Base-by-base conservation (phyloP, 2,888 invertebrate species). In the Lycophotia porphyrea region DNA sequence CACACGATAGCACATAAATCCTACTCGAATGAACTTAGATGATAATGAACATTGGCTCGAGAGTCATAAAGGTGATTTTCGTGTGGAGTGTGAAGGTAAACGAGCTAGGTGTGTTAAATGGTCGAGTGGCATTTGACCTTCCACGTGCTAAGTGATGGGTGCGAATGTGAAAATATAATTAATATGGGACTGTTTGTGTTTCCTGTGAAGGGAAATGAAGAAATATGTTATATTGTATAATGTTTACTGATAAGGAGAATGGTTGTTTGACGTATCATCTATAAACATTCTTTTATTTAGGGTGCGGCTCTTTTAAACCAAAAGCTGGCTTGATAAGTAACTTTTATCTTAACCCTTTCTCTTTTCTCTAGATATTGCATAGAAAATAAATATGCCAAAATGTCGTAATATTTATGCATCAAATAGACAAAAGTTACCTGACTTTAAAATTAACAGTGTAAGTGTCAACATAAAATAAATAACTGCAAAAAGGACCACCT, bases 1-100 rank as follows among this genome's bases (percentile, higher is more conserved):
- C 76, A 85, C 82, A 55, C 65, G 64, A 74, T 68, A 70, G 27
- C 71, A 27, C 81, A 74, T 81, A 74, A 82, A 77, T 76, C 64
- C 61, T 47, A 39, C 60, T 44, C 5, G 4, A 24, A 18, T 8
- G n/a, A 42, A 66, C 39, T 58, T 70, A 74, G 31, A 13, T 47
- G 58, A 73, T 60, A 47, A 47, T 74, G 58, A 58, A 60, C 73
- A 73, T 61, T 34, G n/a, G 5, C 0, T 2, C 8, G n/a, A 0
- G 15, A 5, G 18, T 47, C 13, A 63, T 72, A 80, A 72, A 58
- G 66, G 34, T 58, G 31, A 52, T 66, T 44, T n/a, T 82, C 13
- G 47, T 7, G 5, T 63, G 55, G 5, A 31, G 39, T 27, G 66
- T 39, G 55, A 15, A 9, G 5, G 47, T 55, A 61, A 47, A 55